A percentile compares a stretch with the other conserved stretches of the same genome.
These are phyloP conservation scores for Neodon shergylaensis DNA, from an alignment of 2,113 vertebrate species.

Conservation along the genomic window DNA sequence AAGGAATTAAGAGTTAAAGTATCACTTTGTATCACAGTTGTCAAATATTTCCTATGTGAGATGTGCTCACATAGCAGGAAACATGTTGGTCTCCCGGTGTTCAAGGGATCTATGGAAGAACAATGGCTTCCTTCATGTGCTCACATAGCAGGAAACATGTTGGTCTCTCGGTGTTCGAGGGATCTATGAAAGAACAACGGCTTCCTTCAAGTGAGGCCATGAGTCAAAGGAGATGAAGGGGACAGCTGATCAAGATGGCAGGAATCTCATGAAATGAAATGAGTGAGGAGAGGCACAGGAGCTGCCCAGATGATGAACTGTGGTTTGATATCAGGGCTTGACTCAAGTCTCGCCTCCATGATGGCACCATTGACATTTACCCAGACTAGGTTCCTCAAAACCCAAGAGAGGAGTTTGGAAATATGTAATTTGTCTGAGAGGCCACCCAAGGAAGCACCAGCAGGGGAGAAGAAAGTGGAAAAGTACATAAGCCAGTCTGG, in stretches of 20 bases:
- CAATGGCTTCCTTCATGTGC: neutral
- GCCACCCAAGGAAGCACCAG: neutral
- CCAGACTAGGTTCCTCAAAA: neutral
- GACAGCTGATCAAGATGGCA: neutral
- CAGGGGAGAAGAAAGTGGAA: neutral
- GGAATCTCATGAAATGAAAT: neutral
- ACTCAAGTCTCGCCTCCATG: neutral
- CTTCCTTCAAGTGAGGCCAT: neutral
- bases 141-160: slow-evolving; percentile 41
- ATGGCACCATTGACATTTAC: neutral
- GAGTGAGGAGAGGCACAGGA: neutral
- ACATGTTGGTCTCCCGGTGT: neutral
- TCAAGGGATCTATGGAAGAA: neutral
- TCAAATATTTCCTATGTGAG: slow-evolving; percentile 58
- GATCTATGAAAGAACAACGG: neutral
- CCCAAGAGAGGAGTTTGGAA: neutral
- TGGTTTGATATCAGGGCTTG: neutral
- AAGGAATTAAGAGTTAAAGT: slow-evolving; percentile 71
- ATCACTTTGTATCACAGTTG: slow-evolving; percentile 62
- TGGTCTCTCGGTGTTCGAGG: neutral
- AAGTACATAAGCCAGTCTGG: neutral
- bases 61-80: slow-evolving; percentile 40
- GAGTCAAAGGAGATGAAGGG: neutral
- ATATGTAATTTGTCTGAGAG: neutral
- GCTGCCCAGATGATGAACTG: neutral